Percentiles rank a stretch among this genome's conserved stretches.
Evolutionary conservation across 1,140 invertebrate genomes (phyloP).

Genomic region (Drosophila nasuta): DNA sequence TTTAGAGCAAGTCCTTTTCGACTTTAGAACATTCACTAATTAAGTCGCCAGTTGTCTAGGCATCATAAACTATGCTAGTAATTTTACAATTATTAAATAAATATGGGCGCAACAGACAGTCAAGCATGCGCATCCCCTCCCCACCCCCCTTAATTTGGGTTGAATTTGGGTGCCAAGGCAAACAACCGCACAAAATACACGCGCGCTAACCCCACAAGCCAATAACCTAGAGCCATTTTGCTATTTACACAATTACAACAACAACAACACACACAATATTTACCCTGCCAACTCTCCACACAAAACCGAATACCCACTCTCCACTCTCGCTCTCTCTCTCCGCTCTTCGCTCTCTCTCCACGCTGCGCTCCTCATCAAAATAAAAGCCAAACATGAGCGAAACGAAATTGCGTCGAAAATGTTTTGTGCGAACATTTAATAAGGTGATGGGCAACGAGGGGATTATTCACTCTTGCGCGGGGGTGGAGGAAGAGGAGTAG

Average conservation of each 20-base stretch:
- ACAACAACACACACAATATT: conserved; percentile 60
- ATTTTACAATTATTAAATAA: conserved; percentile 67
- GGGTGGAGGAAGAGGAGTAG: neutral
- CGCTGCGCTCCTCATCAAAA: neutral
- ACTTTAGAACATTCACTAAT: too few relatives aligned
- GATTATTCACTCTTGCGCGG: too few relatives aligned
- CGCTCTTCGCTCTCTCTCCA: too few relatives aligned
- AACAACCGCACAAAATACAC: conserved; percentile 63
- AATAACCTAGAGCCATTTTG: conserved; percentile 75
- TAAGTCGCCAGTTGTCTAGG: neutral
- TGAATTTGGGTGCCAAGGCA: conserved; percentile 37
- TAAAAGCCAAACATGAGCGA: conserved; percentile 35
- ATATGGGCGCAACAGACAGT: conserved; percentile 47
- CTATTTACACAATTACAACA: conserved; percentile 81
- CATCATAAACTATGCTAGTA: conserved; percentile 30
- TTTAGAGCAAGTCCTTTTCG: too few relatives aligned
- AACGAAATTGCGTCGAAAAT: conserved; percentile 76
- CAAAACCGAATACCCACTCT: neutral
- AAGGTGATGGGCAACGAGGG: neutral
- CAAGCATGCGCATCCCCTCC: conserved; percentile 13
- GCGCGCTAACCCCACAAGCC: conserved; percentile 57
- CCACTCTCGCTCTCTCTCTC: too few relatives aligned
- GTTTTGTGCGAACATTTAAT: conserved; percentile 40
- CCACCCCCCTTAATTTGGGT: neutral
- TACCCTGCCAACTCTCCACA: conserved; percentile 12